Evolutionary conservation across 1,140 invertebrate genomes (phyloP), one percentile per base, ranked within the genome.

Genomic region (Saccostrea echinata): DNA sequence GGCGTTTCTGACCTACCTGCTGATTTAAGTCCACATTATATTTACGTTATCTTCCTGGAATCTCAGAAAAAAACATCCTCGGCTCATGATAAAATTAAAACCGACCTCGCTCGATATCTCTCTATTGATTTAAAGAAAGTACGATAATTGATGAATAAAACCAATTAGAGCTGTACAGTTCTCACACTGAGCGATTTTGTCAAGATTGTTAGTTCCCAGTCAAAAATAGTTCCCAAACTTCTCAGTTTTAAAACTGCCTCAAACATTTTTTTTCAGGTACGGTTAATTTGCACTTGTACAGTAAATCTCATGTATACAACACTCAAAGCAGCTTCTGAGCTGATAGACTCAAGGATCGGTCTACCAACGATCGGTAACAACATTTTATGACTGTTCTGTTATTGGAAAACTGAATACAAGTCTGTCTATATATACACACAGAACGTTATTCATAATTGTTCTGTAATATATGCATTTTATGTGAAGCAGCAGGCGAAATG

Each of bases 381-480:
- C 68, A 76, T 76, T 76, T 76, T 76, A 76, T 33, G 30, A 33
- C 68, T 30, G 27, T 76, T 76, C 68, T 76, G 68, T 76, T 76
- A 76, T 76, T 76, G 68, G 68, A 76, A 76, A 76, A 30, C 68
- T 27, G 68, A 27, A 76, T 76, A 76, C 68, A 76, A 33, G 27
- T 76, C 68, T 76, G 68, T 27, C 27, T 76, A 76, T 76, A 76
- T 76, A 76, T 76, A 76, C 68, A 76, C 68, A 30, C 24, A 27
- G 30, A 12, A 24, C 27, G 27, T 16, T 12, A n/a, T 76, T 33
- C 30, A 18, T 30, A 76, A 76, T 76, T 76, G 27, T 76, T 76
- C 68, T 30, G 68, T 76, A 76, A 76, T 76, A 76, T 76, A 76
- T 76, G 68, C 68, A 76, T 76, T 76, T 71, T 33, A 24, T 76